Evolutionary conservation across 2,888 invertebrate species (phyloP), one percentile per base, ranked within the genome.

Genomic region (Gymnoscelis rufifasciata): DNA sequence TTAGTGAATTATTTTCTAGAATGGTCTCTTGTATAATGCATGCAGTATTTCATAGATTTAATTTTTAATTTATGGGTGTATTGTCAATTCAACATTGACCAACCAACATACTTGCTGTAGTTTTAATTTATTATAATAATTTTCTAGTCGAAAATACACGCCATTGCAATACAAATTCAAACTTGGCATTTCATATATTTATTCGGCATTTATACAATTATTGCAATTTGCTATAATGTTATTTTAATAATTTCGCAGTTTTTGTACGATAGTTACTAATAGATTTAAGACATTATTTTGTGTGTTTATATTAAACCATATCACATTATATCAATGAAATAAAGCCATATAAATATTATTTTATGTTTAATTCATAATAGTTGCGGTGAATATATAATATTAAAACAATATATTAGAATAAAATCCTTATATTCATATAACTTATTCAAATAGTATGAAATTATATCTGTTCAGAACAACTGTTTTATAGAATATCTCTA

Each of bases 111-210:
- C 44, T 30, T 49, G 15, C 31, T 50, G 27, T 58, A 80, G 71
- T 70, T 64, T 61, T 77, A 82, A 75, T 76, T 81, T 69, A 65
- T 80, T 76, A 80, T 78, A 69, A 76, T 82, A 82, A 78, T 77
- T 68, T 78, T 88, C 88, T 88, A 88, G 88, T 88, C 88, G 86
- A 70, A 83, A 83, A 74, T 78, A 78, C 78, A 78, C 81, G 88
- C 88, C 87, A 88, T 88, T 84, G 83, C 84, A 88, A 84, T 86
- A 83, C 71, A 60, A 60, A 66, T 64, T 65, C 53, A 50, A 65
- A 66, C 62, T 57, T 65, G 61, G 64, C 66, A 66, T 64, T 58
- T 54, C 47, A 52, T 49, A 51, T 39, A 54, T 46, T 50, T 46
- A 19, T 19, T 51, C 44, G 61, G 74, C 76, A 76, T 76, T 74